Base-by-base conservation (phyloP, 1,140 invertebrate species). In the Lamellibrachia luymesi region DNA sequence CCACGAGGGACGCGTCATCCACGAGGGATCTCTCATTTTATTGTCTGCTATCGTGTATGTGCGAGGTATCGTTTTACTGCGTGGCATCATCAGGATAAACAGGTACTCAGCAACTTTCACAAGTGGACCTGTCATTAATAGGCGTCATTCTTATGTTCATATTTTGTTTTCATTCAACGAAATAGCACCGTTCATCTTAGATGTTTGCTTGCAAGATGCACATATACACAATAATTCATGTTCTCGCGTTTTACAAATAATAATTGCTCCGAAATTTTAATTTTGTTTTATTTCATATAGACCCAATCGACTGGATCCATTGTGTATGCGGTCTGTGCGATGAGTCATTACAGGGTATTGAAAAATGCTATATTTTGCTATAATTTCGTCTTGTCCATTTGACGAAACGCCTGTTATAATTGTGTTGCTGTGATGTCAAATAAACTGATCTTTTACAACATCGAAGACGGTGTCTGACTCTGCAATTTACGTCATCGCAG, bases 321-420 rank as follows among this genome's bases (percentile, higher is more conserved):
- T 80, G 17, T 80, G 64, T 80, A 22, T 80, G 64, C 25, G 64
- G 64, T 38, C 64, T 80, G 64, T 80, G 64, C 64, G 64, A 80
- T 80, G 64, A 22, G 13, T 80, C 64, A 80, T 80, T 80, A 80
- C 64, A 80, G 64, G 64, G 64, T 80, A 80, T 80, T 80, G 64
- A 80, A 80, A 22, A 80, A 80, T 80, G 64, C 64, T 80, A 80
- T 80, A 80, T 80, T 80, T 80, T 80, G 64, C 64, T 80, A 80
- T 80, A 80, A 80, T 80, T 80, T 80, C 64, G 64, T 80, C 64
- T 80, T 80, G 64, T 80, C 64, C 64, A 80, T 80, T 80, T 80
- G 64, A 80, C 64, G 64, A 80, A 80, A 80, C 64, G 64, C 64
- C 64, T 80, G 64, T 80, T 80, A 80, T 80, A 80, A 80, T 80